phyloP scores from a whole-genome alignment of 2,113 vertebrate genomes.

The Origma solitaria region DNA sequence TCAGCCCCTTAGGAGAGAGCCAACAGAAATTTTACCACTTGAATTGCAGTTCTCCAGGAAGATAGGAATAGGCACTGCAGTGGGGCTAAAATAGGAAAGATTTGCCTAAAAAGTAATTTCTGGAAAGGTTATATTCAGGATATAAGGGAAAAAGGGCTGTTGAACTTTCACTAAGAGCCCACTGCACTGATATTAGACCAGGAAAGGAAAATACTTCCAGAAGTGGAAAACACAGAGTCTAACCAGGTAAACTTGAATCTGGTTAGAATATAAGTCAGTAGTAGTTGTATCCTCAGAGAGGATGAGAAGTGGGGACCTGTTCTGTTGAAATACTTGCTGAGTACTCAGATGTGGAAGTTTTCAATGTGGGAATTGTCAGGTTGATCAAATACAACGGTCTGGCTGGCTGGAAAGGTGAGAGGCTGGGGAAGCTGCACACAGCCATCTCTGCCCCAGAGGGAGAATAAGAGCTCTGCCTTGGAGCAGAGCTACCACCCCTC shows the following conservation, averaged over 20 bases:
- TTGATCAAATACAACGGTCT: background rate
- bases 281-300: background rate
- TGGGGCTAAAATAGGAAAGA: background rate
- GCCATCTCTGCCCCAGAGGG: rapidly evolving
- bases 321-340: background rate
- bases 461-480: background rate
- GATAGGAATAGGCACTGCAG: background rate
- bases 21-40: background rate
- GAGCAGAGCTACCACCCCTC: background rate
- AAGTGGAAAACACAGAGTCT: background rate
- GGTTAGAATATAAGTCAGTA: background rate
- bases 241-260: background rate
- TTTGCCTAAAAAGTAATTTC: background rate
- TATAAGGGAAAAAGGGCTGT: rapidly evolving
- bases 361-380: background rate
- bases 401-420: background rate
- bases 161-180: background rate
- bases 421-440: background rate
- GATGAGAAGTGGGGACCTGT: background rate
- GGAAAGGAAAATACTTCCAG: background rate
- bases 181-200: background rate
- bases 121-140: background rate
- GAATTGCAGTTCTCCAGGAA: background rate
- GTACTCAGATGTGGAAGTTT: background rate
- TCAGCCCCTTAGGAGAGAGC: background rate